Conservation (phyloP, 2,888 invertebrate species). For the Chrysolina americana region DNA sequence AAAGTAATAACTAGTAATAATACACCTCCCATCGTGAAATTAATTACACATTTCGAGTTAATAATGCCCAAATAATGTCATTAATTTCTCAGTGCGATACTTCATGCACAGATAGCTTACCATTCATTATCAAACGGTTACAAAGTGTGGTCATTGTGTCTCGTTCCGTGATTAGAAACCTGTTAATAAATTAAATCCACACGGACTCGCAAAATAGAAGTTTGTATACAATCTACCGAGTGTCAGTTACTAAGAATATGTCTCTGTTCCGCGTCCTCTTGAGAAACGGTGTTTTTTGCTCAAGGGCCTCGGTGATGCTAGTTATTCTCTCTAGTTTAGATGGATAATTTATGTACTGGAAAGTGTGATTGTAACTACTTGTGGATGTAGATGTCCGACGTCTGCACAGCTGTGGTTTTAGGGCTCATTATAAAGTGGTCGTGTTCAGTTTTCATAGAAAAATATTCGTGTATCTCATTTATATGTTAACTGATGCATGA, state of each 20-base stretch:
- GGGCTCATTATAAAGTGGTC: not conserved
- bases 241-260: constrained; percentile 19
- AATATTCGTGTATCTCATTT: too few relatives aligned
- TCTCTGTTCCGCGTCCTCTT: constrained; percentile 8
- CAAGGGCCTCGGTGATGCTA: constrained; percentile 4
- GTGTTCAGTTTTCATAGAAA: too few relatives aligned
- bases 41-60: constrained; percentile 19
- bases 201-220: constrained; percentile 15
- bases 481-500: too few relatives aligned
- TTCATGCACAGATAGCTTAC: constrained; percentile 23
- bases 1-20: not conserved
- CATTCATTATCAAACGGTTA: constrained; percentile 25
- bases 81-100: constrained; percentile 25
- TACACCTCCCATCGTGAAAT: not conserved
- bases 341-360: constrained; percentile 21
- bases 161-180: constrained; percentile 30
- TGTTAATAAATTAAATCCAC: constrained; percentile 26
- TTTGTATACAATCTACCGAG: constrained; percentile 26
- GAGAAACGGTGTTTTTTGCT: constrained; percentile 16
- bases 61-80: constrained; percentile 33
- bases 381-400: not conserved
- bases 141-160: constrained; percentile 30
- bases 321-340: constrained; percentile 1
- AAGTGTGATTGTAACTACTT: constrained; percentile 15
- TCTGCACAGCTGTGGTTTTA: not conserved